Conservation (phyloP, 2,888 invertebrate genomes). For the Steinernema carpocapsae region DNA sequence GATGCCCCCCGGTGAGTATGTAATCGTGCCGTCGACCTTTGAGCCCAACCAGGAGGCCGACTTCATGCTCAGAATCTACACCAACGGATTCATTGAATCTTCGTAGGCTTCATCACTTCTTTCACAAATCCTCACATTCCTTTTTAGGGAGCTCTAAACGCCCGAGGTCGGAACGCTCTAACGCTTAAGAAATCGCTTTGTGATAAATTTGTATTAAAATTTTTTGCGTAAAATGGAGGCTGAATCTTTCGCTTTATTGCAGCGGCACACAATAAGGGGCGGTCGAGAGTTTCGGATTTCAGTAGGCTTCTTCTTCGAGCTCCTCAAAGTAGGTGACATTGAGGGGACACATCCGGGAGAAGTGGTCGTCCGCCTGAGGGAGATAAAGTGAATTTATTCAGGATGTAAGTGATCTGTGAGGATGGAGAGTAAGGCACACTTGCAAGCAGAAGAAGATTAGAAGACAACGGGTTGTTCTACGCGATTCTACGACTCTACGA, state of each 20-base stretch:
- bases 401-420: conserved; percentile 5
- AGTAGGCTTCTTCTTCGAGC: conserved; percentile 47
- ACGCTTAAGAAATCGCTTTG: conserved; percentile 20
- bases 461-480: no score
- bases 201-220: not conserved
- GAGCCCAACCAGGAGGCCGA: conserved; percentile 94
- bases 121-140: not conserved
- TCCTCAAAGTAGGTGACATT: conserved; percentile 67
- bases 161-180: conserved; percentile 3
- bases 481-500: conserved; percentile 8
- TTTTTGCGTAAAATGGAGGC: no score
- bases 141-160: not conserved
- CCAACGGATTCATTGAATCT: conserved; percentile 75
- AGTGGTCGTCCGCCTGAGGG: conserved; percentile 63
- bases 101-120: conserved; percentile 45
- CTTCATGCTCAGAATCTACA: conserved; percentile 90
- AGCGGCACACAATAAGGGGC: not conserved
- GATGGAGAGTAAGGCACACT: not conserved
- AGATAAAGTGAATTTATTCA: conserved; percentile 20
- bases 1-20: conserved; percentile 88
- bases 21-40: conserved; percentile 93
- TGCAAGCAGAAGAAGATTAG: not conserved
- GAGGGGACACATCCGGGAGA: conserved; percentile 61
- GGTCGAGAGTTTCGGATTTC: not conserved
- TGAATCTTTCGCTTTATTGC: no score